A percentile compares a stretch with the other conserved stretches of the same genome.
Conservation (phyloP, 2,113 vertebrate species). For the Chloropsis cyanopogon region DNA sequence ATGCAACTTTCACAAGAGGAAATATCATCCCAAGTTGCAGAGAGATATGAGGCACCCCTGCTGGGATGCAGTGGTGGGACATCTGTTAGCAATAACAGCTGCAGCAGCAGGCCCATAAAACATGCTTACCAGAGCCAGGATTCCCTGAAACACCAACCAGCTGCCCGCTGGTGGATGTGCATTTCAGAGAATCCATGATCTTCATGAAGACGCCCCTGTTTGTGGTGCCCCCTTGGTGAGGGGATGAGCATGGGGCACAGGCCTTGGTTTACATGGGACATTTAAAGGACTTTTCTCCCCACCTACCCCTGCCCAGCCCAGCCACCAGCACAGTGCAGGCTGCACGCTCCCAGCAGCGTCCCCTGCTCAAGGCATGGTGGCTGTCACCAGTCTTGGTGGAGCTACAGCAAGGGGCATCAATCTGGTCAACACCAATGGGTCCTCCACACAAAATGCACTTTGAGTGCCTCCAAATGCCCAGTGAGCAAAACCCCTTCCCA, state of each 20-base stretch:
- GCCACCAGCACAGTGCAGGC: neutral
- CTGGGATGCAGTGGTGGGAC: neutral
- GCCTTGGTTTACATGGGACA: neutral
- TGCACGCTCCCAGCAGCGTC: fast-evolving
- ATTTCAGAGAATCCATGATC: neutral
- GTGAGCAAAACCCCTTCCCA: neutral
- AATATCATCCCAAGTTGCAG: neutral
- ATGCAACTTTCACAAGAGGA: neutral
- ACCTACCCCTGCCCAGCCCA: neutral
- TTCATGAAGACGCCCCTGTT: neutral
- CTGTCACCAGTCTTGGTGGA: neutral
- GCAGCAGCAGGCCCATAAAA: neutral
- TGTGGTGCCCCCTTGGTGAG: neutral
- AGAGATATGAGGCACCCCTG: neutral
- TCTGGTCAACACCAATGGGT: neutral
- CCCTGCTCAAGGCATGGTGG: neutral
- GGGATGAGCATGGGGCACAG: fast-evolving
- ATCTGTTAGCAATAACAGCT: neutral
- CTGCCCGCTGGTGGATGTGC: neutral
- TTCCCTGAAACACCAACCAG: neutral
- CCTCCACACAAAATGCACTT: neutral
- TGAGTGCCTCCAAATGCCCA: neutral
- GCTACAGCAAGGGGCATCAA: fast-evolving
- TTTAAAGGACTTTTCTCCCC: neutral
- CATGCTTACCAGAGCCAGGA: neutral